Evolutionary conservation across 30 jellyfish, hydroid and myxozoan genomes (phyloP).

Genomic region (Turritopsis rubra): DNA sequence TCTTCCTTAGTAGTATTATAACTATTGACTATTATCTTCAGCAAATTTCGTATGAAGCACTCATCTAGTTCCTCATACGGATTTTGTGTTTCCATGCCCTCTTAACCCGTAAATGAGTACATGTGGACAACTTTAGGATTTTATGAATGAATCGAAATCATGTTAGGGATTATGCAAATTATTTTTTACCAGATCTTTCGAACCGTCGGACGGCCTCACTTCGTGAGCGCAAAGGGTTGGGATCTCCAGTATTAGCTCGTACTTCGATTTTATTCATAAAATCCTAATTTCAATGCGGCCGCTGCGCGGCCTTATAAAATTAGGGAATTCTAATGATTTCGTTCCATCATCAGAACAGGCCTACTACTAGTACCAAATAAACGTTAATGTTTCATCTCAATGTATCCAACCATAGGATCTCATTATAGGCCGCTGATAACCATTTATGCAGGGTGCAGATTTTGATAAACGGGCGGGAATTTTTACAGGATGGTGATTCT

Average conservation of each 20-base stretch:
- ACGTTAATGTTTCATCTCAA: too few species aligned
- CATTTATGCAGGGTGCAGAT: not conserved
- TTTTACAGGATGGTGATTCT: not conserved
- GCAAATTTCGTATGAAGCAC: not conserved
- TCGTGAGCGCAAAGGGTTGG: too few species aligned
- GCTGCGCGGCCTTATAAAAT: not conserved
- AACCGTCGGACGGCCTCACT: not conserved
- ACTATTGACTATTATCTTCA: not conserved
- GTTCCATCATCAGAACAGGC: too few species aligned
- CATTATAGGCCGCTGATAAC: not conserved
- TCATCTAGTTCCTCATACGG: not conserved
- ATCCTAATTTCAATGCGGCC: not conserved
- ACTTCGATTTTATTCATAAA: not conserved
- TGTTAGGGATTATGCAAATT: not conserved
- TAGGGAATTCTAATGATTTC: too few species aligned
- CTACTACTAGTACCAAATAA: too few species aligned
- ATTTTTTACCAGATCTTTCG: not conserved
- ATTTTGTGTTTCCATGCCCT: not conserved
- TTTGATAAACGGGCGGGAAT: not conserved
- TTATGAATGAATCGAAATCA: not conserved
- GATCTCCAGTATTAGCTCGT: too few species aligned
- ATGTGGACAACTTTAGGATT: not conserved
- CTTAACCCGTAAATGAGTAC: not conserved
- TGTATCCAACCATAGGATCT: constrained; percentile 17
- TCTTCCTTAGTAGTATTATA: not conserved